Evolutionary conservation across 1,140 invertebrate species (phyloP).

Genomic region (Lepidurus apus): DNA sequence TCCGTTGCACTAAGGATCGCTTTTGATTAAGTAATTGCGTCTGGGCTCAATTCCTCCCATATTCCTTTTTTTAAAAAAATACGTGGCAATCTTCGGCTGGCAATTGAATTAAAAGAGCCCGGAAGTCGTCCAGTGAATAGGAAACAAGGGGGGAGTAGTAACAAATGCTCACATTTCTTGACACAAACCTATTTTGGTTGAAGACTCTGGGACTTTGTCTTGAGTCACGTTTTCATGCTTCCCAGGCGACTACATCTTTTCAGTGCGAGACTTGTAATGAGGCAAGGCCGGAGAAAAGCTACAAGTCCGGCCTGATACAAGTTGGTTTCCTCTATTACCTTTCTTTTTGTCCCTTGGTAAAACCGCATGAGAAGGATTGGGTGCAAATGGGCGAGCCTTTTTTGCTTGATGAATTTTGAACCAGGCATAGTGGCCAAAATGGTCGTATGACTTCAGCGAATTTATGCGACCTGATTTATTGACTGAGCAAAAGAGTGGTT

Average conservation of each 20-base stretch:
- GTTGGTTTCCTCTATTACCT: no score
- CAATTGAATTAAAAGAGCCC: no score
- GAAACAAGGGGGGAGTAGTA: no score
- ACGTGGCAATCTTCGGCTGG: no score
- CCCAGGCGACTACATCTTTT: no score
- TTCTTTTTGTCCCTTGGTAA: no score
- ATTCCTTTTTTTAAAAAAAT: background rate
- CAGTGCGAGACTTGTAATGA: no score
- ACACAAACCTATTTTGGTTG: background rate
- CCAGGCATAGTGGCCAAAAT: background rate
- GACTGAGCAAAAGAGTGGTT: background rate
- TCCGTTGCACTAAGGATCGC: background rate
- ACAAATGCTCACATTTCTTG: background rate
- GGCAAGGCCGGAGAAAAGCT: no score
- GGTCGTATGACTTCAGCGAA: background rate
- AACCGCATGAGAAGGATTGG: background rate
- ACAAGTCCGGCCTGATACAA: no score
- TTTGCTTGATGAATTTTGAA: background rate
- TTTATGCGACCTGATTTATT: conserved; percentile 5
- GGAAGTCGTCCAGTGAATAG: no score
- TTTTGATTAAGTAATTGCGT: background rate
- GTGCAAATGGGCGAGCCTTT: background rate
- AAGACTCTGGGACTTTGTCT: no score
- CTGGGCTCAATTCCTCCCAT: background rate
- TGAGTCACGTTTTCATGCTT: no score